Conservation (phyloP, 2,888 invertebrate genomes). For the Emmelina monodactyla region DNA sequence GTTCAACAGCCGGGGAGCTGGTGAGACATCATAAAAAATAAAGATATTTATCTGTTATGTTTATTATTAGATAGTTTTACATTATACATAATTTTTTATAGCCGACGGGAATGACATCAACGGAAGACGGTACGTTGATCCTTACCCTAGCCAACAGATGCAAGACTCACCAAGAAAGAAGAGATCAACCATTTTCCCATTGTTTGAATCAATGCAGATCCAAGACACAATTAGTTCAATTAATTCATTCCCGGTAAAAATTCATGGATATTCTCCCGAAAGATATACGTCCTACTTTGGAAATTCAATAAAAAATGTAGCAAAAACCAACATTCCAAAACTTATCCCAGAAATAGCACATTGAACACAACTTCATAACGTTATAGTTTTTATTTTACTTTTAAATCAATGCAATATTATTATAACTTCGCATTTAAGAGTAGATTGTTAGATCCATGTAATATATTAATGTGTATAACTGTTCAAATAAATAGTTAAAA, state of each 20-base stretch:
- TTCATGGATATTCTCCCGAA: constrained; percentile 44
- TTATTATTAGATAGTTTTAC: not conserved
- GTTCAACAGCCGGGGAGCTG: constrained; percentile 56
- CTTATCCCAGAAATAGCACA: too few relatives aligned
- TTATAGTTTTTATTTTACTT: not conserved
- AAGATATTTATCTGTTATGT: too few relatives aligned
- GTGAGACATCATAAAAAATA: too few relatives aligned
- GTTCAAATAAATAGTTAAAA: too few relatives aligned
- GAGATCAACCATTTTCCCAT: constrained; percentile 38
- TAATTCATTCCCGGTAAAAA: constrained; percentile 33
- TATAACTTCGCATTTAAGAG: too few relatives aligned
- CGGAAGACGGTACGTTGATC: constrained; percentile 50
- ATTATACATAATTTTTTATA: not conserved
- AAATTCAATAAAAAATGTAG: constrained; percentile 13
- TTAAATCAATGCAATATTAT: not conserved
- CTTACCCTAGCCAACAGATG: constrained; percentile 53
- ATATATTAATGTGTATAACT: too few relatives aligned
- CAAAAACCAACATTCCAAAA: not conserved
- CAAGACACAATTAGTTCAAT: constrained; percentile 23
- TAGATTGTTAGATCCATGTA: too few relatives aligned
- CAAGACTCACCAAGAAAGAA: constrained; percentile 55
- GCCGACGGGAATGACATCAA: constrained; percentile 58
- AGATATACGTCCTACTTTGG: constrained; percentile 51
- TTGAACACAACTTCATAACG: too few relatives aligned
- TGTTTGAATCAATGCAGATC: constrained; percentile 29